Base-by-base conservation (phyloP, 2,113 vertebrate species). In the Stegostoma tigrinum region DNA sequence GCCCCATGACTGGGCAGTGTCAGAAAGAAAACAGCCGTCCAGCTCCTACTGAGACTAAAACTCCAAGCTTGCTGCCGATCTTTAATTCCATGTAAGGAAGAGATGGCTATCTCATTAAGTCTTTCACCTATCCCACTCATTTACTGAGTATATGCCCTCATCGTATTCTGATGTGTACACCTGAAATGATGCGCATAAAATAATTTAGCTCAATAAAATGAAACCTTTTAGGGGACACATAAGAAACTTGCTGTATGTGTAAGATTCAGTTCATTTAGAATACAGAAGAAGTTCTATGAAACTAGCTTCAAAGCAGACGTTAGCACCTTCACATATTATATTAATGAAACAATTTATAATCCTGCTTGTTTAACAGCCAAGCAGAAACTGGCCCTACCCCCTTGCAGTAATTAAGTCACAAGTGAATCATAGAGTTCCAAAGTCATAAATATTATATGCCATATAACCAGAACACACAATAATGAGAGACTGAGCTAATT, bases 361-460 rank as follows among this genome's bases (percentile, higher is more conserved):
- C 17, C 34, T 66, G 61, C 61, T 38, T 66, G 89, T n/a, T 93
- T 23, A 93, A 66, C 21, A 93, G 15, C 89, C 89, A 91, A n/a
- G 89, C 61, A 83, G 61, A n/a, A 91, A 42, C 89, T 24, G 19
- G 38, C 89, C 89, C 55, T 93, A 64, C 55, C 34, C 6, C 34
- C 34, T 66, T n/a, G 64, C 34, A 67, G 61, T 93, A 66, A 93
- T 93, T 66, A 93, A 93, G 55, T 67, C 61, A n/a, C 89, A 93
- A 66, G 48, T 55, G 27, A 90, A 17, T 91, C 52, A 91, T 64
- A 19, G 89, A 38, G 5, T 93, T 93, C 61, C 61, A 93, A 66
- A 93, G 61, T 67, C 61, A 66, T 93, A 93, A 93, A 93, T 93
- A 93, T 93, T 93, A 93, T 91, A 64, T n/a, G 34, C 61, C 61